phyloP scores from a whole-genome alignment of 2,888 invertebrate species.

The Apamea anceps region DNA sequence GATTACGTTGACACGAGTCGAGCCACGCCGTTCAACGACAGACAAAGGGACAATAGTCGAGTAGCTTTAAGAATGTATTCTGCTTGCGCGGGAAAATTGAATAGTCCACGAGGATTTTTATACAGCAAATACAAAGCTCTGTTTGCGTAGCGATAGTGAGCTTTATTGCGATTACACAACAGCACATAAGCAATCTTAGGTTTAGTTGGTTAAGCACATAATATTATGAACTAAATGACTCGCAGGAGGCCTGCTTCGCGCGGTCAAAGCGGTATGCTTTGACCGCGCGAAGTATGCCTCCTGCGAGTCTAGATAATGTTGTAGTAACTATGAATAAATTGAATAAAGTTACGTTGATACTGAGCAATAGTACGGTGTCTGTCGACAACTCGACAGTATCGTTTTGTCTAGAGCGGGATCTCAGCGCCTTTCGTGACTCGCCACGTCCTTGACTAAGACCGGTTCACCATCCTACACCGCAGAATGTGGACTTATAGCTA shows the following conservation, averaged over 20 bases:
- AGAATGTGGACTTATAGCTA: conserved; percentile 44
- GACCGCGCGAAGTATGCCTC: background rate
- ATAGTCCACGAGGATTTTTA: conserved; percentile 13
- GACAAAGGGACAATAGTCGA: conserved; percentile 50
- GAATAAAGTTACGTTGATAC: conserved; percentile 27
- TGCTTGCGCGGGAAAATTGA: conserved; percentile 33
- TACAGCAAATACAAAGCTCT: conserved; percentile 9
- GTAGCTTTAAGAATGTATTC: conserved; percentile 36
- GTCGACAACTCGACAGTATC: conserved; percentile 25
- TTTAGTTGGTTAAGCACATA: background rate
- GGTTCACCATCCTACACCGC: conserved; percentile 61
- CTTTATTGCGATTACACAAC: conserved; percentile 6
- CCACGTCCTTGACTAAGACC: conserved; percentile 66
- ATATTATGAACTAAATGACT: conserved; percentile 8
- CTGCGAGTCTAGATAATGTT: conserved; percentile 4
- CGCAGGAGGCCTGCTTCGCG: too few species aligned
- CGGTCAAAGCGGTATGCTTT: too few species aligned
- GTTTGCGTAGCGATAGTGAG: background rate
- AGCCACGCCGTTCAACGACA: conserved; percentile 24
- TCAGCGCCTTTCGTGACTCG: conserved; percentile 62
- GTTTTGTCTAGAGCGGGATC: conserved; percentile 52
- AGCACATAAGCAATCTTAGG: background rate
- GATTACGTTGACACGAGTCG: conserved; percentile 58
- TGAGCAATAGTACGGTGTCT: conserved; percentile 14
- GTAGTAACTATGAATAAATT: conserved; percentile 30